Conservation (phyloP, 2,113 vertebrate species). For the Lepisosteus oculatus region DNA sequence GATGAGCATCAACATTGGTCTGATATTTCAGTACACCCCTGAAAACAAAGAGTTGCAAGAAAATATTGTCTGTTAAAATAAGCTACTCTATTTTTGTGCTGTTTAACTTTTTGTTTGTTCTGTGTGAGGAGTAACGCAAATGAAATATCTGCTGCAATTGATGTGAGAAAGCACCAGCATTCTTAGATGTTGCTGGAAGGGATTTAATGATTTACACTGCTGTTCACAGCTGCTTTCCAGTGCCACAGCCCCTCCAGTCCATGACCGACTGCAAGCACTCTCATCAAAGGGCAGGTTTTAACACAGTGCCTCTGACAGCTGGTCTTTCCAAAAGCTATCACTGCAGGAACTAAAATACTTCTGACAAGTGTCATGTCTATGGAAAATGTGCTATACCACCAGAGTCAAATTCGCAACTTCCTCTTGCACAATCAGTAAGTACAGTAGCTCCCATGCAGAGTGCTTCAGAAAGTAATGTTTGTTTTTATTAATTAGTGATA, state of each 20-base stretch:
- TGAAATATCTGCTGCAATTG: not conserved
- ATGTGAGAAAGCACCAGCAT: not conserved
- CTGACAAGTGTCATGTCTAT: not conserved
- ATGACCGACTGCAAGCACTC: not conserved
- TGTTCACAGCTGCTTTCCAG: not conserved
- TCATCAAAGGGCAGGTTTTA: slow-evolving; percentile 12
- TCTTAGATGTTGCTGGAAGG: not conserved
- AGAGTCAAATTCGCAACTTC: not conserved
- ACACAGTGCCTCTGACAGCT: slow-evolving; percentile 1
- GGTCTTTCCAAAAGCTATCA: not conserved
- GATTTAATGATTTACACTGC: not conserved
- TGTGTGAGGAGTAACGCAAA: too few species aligned
- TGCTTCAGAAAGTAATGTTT: too few species aligned
- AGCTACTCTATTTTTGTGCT: too few species aligned
- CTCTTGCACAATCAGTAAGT: not conserved
- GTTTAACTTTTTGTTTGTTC: too few species aligned
- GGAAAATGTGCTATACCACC: not conserved
- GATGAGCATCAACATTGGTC: slow-evolving; percentile 82
- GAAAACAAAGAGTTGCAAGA: slow-evolving; percentile 23
- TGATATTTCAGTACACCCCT: slow-evolving; percentile 95
- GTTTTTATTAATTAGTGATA: too few species aligned
- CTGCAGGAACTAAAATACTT: not conserved
- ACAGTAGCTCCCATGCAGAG: too few species aligned
- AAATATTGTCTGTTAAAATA: not conserved
- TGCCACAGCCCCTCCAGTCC: not conserved